A percentile compares a stretch with the other conserved stretches of the same genome.
Evolutionary conservation across 2,113 vertebrate species (phyloP).

Genomic region (crab-eating macaque (Macaca fascicularis)): T2T-MFA8v1.1 NC_088389.1:21227001-21227500

Average conservation of each 20-base stretch:
- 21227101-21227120: slow-evolving; percentile 47
- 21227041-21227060: slow-evolving; percentile 46
- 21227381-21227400: slow-evolving; percentile 55
- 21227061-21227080: slow-evolving; percentile 40
- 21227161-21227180: slow-evolving; percentile 69
- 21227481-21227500: slow-evolving; percentile 72
- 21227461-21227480: slow-evolving; percentile 74
- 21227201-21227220: slow-evolving; percentile 76
- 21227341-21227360: slow-evolving; percentile 51
- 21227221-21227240: slow-evolving; percentile 78
- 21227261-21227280: slow-evolving; percentile 66
- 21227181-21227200: slow-evolving; percentile 79
- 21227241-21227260: slow-evolving; percentile 65
- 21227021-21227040: neutral
- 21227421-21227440: slow-evolving; percentile 74
- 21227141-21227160: slow-evolving; percentile 46
- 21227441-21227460: slow-evolving; percentile 75
- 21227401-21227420: slow-evolving; percentile 78
- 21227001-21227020: slow-evolving; percentile 19
- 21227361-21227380: slow-evolving; percentile 64
- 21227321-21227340: slow-evolving; percentile 45
- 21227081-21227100: slow-evolving; percentile 50
- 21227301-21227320: slow-evolving; percentile 73
- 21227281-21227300: slow-evolving; percentile 79
- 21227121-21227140: slow-evolving; percentile 57